Conservation (phyloP, 2,113 vertebrate genomes). For the Oriolus oriolus region DNA sequence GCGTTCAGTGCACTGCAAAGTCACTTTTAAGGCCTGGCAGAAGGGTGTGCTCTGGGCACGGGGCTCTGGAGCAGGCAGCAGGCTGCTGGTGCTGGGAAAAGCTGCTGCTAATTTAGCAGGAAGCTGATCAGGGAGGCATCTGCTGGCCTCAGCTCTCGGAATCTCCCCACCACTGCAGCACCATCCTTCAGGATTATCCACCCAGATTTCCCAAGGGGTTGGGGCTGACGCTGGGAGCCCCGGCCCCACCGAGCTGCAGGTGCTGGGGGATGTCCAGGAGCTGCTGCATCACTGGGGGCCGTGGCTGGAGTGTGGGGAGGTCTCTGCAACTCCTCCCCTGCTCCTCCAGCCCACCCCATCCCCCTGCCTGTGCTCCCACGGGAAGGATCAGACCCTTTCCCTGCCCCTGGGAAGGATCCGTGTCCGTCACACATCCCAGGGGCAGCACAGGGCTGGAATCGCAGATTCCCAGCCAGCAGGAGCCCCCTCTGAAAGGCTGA, state of each 20-base stretch:
- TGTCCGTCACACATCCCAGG: not conserved
- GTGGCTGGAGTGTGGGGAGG: not conserved
- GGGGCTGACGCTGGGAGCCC: not conserved
- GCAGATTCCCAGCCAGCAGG: not conserved
- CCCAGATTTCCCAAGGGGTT: not conserved
- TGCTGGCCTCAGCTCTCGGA: not conserved
- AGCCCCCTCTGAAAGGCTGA: not conserved
- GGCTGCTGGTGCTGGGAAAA: not conserved
- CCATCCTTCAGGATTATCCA: not conserved
- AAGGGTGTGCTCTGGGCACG: not conserved
- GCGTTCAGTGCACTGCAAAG: not conserved
- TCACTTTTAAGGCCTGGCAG: not conserved
- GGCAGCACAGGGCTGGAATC: not conserved
- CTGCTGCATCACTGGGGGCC: not conserved
- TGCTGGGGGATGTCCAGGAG: not conserved
- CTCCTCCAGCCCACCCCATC: not conserved
- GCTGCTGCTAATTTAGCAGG: not conserved
- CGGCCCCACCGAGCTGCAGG: fast-evolving
- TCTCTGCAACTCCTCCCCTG: not conserved
- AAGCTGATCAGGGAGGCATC: not conserved
- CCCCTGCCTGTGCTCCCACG: too few relatives aligned
- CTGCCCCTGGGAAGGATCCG: fast-evolving
- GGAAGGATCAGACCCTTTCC: not conserved
- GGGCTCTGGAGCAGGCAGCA: not conserved
- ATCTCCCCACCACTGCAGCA: not conserved